Evolutionary conservation across 1,140 invertebrate genomes (phyloP).

Genomic region (Sinella curviseta): DNA sequence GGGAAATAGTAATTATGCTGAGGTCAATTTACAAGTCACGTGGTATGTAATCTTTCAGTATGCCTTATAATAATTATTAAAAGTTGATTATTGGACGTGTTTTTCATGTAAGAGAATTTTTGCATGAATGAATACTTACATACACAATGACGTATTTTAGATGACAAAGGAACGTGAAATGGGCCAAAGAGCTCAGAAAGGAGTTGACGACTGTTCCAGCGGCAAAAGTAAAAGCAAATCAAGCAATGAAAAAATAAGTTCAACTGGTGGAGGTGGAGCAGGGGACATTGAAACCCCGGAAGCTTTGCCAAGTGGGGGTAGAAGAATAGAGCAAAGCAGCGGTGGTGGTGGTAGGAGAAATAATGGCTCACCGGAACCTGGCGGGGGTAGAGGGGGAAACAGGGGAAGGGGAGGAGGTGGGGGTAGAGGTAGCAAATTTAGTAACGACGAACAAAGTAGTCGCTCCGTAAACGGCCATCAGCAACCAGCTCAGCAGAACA

Average conservation of each 20-base stretch:
- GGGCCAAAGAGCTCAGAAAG: conserved; percentile 40
- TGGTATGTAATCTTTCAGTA: conserved; percentile 12
- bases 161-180: conserved; percentile 50
- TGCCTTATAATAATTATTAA: too few species aligned
- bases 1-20: conserved; percentile 3
- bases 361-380: background rate
- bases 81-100: too few species aligned
- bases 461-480: background rate
- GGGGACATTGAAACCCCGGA: conserved; percentile 28
- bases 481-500: conserved; percentile 33
- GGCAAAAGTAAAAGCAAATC: background rate
- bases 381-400: background rate
- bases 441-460: background rate
- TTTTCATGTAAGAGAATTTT: background rate
- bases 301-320: background rate
- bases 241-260: conserved; percentile 7
- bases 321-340: background rate
- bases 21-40: background rate
- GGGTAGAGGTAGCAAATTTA: conserved; percentile 11
- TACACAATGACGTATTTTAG: too few species aligned
- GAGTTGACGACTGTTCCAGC: conserved; percentile 35
- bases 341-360: background rate
- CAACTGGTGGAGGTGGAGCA: conserved; percentile 10
- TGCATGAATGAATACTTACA: background rate
- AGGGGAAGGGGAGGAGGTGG: conserved; percentile 28